Conservation (phyloP, 2,888 invertebrate genomes). For the Melanophora roralis region DNA sequence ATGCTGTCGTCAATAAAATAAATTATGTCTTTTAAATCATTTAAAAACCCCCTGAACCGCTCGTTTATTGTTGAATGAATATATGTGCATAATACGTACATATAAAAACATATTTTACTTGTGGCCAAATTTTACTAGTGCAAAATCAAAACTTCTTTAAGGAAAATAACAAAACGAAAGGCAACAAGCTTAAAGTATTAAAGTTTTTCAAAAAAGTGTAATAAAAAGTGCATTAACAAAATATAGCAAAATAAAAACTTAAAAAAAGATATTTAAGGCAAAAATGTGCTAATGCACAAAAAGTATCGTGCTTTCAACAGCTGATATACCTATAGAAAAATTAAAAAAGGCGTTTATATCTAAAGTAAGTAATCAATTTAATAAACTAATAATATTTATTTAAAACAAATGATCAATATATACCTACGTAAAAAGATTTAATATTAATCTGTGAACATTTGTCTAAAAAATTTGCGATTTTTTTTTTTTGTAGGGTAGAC, state of each 20-base stretch:
- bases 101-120: conserved; percentile 18
- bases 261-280: too few species aligned
- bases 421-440: conserved; percentile 5
- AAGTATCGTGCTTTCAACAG: conserved; percentile 3
- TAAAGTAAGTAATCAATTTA: too few species aligned
- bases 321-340: neutral
- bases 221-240: neutral
- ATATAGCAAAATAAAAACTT: neutral
- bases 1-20: conserved; percentile 6
- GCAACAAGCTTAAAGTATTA: conserved; percentile 38
- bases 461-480: conserved; percentile 10
- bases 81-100: neutral
- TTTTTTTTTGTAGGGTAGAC: conserved; percentile 35
- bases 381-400: too few species aligned
- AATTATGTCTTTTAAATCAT: neutral
- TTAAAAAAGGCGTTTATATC: neutral
- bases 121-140: conserved; percentile 41
- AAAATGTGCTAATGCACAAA: conserved; percentile 20
- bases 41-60: neutral
- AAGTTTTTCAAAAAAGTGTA: neutral
- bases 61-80: too few species aligned
- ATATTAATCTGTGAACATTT: neutral
- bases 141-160: neutral
- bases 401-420: neutral
- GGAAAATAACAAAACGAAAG: neutral